Percentiles rank a stretch among this genome's conserved stretches.
Evolutionary conservation across 2,888 invertebrate species (phyloP).

Genomic region (Steinernema hermaphroditum): DNA sequence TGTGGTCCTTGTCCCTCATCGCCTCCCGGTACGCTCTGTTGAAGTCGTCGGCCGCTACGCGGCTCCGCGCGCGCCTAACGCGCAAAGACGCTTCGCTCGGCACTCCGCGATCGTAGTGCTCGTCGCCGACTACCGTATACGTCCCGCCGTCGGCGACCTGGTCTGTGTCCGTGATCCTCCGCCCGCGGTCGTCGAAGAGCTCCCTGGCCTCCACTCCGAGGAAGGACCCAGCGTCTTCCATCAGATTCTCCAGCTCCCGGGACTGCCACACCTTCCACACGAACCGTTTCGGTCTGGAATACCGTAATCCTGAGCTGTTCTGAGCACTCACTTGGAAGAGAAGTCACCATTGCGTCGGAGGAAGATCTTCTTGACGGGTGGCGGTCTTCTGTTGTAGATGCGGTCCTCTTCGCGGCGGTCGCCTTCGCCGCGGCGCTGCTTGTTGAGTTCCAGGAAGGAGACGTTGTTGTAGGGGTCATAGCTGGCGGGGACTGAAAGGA

Average conservation of each 20-base stretch:
- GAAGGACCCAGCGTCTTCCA: slow-evolving; percentile 52
- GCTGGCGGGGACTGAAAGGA: slow-evolving; percentile 41
- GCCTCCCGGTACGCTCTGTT: not conserved
- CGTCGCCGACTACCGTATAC: slow-evolving; percentile 49
- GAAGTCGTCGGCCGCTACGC: not conserved
- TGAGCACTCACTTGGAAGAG: slow-evolving; percentile 19
- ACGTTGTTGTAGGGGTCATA: slow-evolving; percentile 55
- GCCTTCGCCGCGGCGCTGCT: slow-evolving; percentile 47
- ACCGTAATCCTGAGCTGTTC: not conserved
- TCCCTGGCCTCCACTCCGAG: slow-evolving; percentile 43
- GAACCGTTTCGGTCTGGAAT: slow-evolving; percentile 50
- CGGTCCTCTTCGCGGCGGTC: slow-evolving; percentile 38
- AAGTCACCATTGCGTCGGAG: slow-evolving; percentile 35
- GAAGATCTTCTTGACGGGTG: slow-evolving; percentile 42
- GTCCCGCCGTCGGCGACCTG: slow-evolving; percentile 50
- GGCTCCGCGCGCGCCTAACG: not conserved
- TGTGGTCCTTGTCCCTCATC: slow-evolving; percentile 6
- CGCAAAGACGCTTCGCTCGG: not conserved
- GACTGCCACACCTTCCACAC: slow-evolving; percentile 55
- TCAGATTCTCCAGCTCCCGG: slow-evolving; percentile 45
- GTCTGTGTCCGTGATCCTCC: slow-evolving; percentile 46
- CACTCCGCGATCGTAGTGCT: slow-evolving; percentile 29
- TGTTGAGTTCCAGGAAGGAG: slow-evolving; percentile 58
- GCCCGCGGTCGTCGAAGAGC: slow-evolving; percentile 41
- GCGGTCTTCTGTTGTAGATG: slow-evolving; percentile 39